phyloP scores from a whole-genome alignment of 1,140 invertebrate species.

The Aphidius ervi region DNA sequence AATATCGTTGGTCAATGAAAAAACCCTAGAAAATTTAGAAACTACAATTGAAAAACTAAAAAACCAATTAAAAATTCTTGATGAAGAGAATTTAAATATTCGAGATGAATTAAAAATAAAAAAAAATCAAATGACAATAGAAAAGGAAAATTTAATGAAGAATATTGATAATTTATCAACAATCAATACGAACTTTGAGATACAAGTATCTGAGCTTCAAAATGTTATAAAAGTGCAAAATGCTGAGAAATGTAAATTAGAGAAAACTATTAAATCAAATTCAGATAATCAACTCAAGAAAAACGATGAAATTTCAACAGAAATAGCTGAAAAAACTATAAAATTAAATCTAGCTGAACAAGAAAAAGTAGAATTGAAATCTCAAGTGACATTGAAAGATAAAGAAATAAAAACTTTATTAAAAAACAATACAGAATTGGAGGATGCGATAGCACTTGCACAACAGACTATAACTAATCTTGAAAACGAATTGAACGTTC shows the following conservation, averaged over 20 bases:
- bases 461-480: conserved; percentile 47
- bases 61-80: conserved; percentile 29
- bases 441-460: conserved; percentile 40
- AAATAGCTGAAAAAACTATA: conserved; percentile 33
- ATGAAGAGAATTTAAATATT: conserved; percentile 1
- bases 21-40: conserved; percentile 34
- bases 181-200: conserved; percentile 31
- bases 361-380: conserved; percentile 40
- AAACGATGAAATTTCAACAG: conserved; percentile 37
- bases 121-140: conserved; percentile 29
- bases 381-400: conserved; percentile 40
- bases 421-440: conserved; percentile 45
- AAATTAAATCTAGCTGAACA: conserved; percentile 38
- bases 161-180: no score
- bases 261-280: conserved; percentile 35
- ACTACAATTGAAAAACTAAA: conserved; percentile 32
- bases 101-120: conserved; percentile 16
- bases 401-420: conserved; percentile 47
- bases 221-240: conserved; percentile 35
- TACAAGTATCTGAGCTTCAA: conserved; percentile 36
- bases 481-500: conserved; percentile 38
- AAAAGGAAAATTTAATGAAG: conserved; percentile 26
- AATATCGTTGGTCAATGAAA: conserved; percentile 31
- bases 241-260: conserved; percentile 39
- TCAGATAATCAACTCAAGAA: conserved; percentile 37